Conservation (phyloP, 2,888 invertebrate species). For the Luffia ferchaultella region DNA sequence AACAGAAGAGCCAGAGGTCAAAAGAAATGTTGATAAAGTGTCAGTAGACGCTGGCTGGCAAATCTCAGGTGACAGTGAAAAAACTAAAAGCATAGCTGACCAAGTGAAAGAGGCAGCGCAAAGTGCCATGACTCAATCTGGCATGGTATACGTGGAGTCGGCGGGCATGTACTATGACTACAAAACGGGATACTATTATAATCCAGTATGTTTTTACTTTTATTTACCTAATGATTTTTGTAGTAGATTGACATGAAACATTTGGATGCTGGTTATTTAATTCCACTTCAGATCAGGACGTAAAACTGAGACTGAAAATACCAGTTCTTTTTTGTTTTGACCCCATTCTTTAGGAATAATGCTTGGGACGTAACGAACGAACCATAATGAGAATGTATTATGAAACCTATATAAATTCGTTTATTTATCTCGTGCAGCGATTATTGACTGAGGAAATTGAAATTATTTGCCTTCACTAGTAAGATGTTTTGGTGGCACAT, state of each 20-base stretch:
- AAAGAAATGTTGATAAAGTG: conserved; percentile 7
- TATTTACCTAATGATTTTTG: conserved; percentile 3
- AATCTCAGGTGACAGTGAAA: conserved; percentile 26
- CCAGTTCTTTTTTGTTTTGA: no score
- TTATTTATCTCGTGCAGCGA: no score
- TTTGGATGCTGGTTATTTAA: no score
- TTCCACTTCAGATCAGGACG: no score
- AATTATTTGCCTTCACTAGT: no score
- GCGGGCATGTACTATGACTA: conserved; percentile 91
- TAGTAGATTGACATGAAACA: neutral
- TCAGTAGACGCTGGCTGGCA: conserved; percentile 28
- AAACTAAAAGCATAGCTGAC: conserved; percentile 66
- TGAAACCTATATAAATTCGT: no score
- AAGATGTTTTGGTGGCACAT: no score
- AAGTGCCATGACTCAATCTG: conserved; percentile 74
- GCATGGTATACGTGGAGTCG: conserved; percentile 87
- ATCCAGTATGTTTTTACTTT: conserved; percentile 75
- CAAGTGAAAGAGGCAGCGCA: conserved; percentile 83
- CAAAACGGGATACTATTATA: conserved; percentile 89
- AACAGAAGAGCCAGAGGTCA: conserved; percentile 1
- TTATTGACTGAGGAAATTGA: no score
- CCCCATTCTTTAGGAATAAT: no score
- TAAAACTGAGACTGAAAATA: no score
- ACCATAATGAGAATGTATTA: no score
- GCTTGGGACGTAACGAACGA: no score